Base-by-base conservation (phyloP, 2,113 vertebrate species). In the Engraulis encrasicolus region DNA sequence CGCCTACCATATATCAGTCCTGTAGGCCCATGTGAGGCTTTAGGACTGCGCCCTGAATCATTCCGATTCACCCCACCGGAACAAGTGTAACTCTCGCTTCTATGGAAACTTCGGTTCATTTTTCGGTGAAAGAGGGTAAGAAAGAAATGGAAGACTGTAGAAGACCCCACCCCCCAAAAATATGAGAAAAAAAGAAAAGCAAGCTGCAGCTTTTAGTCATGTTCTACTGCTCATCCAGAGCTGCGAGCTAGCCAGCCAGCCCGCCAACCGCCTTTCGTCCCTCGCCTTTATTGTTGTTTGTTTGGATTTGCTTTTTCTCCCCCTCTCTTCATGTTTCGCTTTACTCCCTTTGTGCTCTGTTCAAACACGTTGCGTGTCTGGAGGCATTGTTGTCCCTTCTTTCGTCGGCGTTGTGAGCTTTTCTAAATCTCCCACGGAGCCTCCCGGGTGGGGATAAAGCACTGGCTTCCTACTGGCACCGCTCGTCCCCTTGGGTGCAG, bases 361-460 rank as follows among this genome's bases (percentile, higher is more conserved):
- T 71, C 61, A 34, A 71, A 71, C 61, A 71, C 61, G 27, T 23
- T 34, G 61, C 61, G 27, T 66, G 61, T 71, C 61, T 71, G 61
- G 27, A 71, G 61, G 61, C 61, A 71, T 71, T 71, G 61, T 48
- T 74, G 45, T 71, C 34, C 61, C 27, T 17, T 79, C 87, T 84
- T 90, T 90, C 84, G 85, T 81, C 71, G 85, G 74, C 87, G 87
- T 85, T 61, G 78, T 88, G 61, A 86, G 85, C 87, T 89, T 90
- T 83, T 90, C 87, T 86, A 86, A 91, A 89, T 37, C 14, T 86
- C 45, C 80, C 12, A 20, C 71, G 85, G 85, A 84, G 89, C 84
- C 85, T 84, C 87, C 84, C 79, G 85, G 87, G 88, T 91, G 82
- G 79, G 83, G 78, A 88, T 88, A 87, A 87, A 90, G 87, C 86